These are phyloP conservation scores for Archocentrus centrarchus DNA, from an alignment of 2,113 vertebrate species.

Conservation along the genomic window DNA sequence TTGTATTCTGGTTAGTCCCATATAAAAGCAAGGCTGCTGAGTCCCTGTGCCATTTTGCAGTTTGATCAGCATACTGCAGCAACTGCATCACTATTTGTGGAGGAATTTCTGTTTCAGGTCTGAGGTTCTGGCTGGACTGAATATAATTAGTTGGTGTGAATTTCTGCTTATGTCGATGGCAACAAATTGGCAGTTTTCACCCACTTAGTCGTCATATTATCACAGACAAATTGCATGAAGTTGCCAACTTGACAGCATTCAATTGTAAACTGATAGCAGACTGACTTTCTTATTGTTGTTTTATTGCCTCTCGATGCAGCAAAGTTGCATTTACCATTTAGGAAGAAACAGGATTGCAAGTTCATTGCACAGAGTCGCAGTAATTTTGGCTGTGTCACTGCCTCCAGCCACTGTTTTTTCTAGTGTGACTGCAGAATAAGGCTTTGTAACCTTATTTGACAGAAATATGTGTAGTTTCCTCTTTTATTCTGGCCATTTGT, in stretches of 20 bases:
- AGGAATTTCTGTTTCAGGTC: too few species aligned
- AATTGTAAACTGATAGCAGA: neutral
- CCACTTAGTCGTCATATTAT: neutral
- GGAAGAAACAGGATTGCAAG: neutral
- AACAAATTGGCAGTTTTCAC: neutral
- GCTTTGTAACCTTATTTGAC: neutral
- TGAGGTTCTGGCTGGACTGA: neutral
- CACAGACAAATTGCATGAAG: neutral
- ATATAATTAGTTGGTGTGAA: neutral
- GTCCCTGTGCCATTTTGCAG: neutral
- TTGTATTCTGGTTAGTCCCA: neutral
- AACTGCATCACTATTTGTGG: too few species aligned
- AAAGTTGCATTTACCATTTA: neutral
- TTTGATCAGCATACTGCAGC: rapidly evolving
- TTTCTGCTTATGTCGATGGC: rapidly evolving
- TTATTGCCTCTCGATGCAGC: neutral
- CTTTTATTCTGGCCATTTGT: rapidly evolving
- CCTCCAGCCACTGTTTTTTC: neutral
- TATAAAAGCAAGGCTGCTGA: neutral
- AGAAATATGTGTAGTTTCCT: neutral
- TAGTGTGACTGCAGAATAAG: neutral
- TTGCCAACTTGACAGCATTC: too few species aligned
- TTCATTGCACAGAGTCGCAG: neutral
- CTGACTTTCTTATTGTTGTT: neutral
- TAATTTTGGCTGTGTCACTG: neutral